These are phyloP conservation scores for Papilio helenus DNA, from an alignment of 1,140 invertebrate species.

Conservation along the genomic window DNA sequence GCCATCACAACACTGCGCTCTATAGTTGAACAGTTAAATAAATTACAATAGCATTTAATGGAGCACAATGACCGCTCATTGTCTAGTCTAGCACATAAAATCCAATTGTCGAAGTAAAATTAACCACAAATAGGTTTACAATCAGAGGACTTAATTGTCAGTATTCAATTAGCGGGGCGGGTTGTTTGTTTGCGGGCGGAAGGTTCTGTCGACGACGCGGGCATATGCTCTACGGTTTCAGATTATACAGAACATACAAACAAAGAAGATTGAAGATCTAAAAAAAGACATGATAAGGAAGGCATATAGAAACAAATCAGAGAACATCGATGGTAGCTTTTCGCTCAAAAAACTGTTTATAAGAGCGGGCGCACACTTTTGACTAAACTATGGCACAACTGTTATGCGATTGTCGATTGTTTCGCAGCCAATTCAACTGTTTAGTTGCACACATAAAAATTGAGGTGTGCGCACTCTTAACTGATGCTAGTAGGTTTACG, in stretches of 20 bases:
- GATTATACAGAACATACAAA: neutral
- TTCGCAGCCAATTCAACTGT: too few relatives aligned
- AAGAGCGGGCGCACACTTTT: too few relatives aligned
- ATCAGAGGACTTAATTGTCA: slow-evolving; percentile 35
- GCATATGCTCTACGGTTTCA: neutral
- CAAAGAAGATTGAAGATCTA: neutral
- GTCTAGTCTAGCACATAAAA: slow-evolving; percentile 39
- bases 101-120: slow-evolving; percentile 38
- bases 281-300: neutral
- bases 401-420: too few relatives aligned
- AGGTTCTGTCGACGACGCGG: neutral
- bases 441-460: too few relatives aligned
- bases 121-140: slow-evolving; percentile 39
- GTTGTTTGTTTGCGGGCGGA: slow-evolving; percentile 27
- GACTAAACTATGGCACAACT: too few relatives aligned
- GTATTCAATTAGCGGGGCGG: slow-evolving; percentile 33
- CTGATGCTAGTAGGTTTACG: too few relatives aligned
- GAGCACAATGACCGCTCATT: slow-evolving; percentile 20
- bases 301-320: neutral
- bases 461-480: too few relatives aligned
- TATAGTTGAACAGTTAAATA: slow-evolving; percentile 29
- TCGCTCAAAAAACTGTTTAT: neutral
- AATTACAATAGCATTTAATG: slow-evolving; percentile 36
- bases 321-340: neutral
- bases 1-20: neutral